A percentile compares a stretch with the other conserved stretches of the same genome.
Conservation (phyloP, 1,140 invertebrate genomes). For the Drosophila parabipectinata region DNA sequence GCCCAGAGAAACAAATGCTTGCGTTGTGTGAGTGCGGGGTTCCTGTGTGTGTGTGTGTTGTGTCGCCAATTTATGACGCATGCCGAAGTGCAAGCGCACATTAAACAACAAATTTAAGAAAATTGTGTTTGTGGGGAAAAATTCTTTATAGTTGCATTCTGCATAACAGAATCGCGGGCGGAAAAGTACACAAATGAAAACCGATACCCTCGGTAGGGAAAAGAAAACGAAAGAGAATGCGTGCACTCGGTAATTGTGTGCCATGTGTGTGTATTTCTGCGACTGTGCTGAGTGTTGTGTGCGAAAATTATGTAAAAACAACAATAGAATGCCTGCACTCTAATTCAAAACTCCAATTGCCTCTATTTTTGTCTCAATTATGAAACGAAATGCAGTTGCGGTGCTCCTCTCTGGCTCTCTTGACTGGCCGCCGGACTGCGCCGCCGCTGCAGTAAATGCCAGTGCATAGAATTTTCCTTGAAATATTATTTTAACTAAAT, state of each 20-base stretch:
- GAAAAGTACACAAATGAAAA: constrained; percentile 20
- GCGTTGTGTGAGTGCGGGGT: constrained; percentile 45
- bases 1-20: constrained; percentile 64
- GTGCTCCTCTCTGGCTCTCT: constrained; percentile 12
- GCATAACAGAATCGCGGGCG: constrained; percentile 30
- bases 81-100: constrained; percentile 57
- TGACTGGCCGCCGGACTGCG: constrained; percentile 4
- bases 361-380: constrained; percentile 44
- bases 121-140: constrained; percentile 4
- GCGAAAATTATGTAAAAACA: constrained; percentile 79
- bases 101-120: constrained; percentile 21
- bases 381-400: constrained; percentile 44
- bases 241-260: too few species aligned
- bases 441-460: constrained; percentile 45
- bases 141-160: constrained; percentile 18
- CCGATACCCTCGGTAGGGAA: constrained; percentile 1
- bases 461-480: constrained; percentile 53
- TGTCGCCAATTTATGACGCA: constrained; percentile 70
- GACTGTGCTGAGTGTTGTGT: constrained; percentile 27
- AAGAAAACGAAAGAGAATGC: too few species aligned
- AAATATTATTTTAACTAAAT: background rate
- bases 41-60: constrained; percentile 33
- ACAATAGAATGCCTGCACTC: constrained; percentile 28
- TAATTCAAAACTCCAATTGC: constrained; percentile 62
- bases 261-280: constrained; percentile 20